These are phyloP conservation scores for Helogale parvula DNA, from an alignment of 2,113 vertebrate species.

Conservation along the genomic window DNA sequence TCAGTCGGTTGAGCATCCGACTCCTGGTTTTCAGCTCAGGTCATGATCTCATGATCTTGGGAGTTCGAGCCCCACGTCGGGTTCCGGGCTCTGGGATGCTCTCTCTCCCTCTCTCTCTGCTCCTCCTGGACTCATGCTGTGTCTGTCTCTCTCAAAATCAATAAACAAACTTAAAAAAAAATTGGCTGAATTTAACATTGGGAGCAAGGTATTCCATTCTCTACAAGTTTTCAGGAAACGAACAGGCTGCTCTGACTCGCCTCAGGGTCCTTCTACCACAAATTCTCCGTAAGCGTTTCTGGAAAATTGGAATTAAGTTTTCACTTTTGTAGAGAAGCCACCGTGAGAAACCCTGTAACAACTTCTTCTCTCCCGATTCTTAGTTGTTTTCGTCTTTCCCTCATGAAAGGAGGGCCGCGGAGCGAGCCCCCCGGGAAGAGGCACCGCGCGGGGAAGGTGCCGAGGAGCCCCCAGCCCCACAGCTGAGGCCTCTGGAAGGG, in stretches of 20 bases:
- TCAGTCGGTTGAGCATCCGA: no score
- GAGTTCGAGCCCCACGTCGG: no score
- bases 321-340: not conserved
- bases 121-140: no score
- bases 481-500: not conserved
- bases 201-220: not conserved
- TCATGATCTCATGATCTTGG: no score
- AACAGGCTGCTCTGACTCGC: not conserved
- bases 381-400: not conserved
- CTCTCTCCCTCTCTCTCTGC: no score
- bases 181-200: not conserved
- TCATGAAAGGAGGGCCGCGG: not conserved
- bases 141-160: no score
- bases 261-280: not conserved
- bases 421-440: not conserved
- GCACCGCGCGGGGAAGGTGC: not conserved
- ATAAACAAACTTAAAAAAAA: not conserved
- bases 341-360: not conserved
- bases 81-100: no score
- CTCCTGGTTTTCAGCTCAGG: no score
- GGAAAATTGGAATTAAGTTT: not conserved
- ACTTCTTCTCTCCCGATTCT: not conserved
- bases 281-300: not conserved
- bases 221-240: not conserved
- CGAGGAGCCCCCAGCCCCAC: not conserved